A percentile compares a stretch with the other conserved stretches of the same genome.
Conservation (phyloP, 1,140 invertebrate genomes). For the Triops longicaudatus region DNA sequence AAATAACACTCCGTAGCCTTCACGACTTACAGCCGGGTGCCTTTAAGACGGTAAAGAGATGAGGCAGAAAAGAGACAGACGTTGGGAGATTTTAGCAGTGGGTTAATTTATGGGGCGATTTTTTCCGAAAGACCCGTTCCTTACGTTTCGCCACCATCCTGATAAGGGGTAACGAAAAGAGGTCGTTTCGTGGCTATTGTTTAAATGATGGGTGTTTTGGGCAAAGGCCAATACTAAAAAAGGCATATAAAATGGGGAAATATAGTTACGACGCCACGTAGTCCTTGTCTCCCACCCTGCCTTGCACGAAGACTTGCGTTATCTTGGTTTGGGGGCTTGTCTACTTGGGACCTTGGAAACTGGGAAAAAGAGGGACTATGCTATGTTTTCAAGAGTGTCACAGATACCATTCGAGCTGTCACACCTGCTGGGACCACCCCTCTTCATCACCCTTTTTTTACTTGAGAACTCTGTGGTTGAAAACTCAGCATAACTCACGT, state of each 20-base stretch:
- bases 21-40: no score
- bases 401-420: constrained; percentile 6
- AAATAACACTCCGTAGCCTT: no score
- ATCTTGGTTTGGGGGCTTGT: background rate
- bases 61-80: background rate
- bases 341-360: background rate
- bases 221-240: background rate
- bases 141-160: background rate
- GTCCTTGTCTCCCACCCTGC: background rate
- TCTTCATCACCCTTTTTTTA: background rate
- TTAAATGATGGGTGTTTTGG: constrained; percentile 2
- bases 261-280: background rate
- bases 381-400: background rate
- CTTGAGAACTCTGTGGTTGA: background rate
- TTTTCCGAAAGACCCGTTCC: background rate
- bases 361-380: background rate
- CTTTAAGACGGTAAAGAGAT: background rate
- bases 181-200: constrained; percentile 11
- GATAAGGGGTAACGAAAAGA: background rate
- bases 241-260: background rate
- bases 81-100: background rate
- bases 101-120: background rate
- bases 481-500: background rate
- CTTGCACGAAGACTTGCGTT: background rate
- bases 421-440: constrained; percentile 9